Base-by-base conservation (phyloP, 2,797 vertebrate genomes). In the Caiman crocodilus region DNA sequence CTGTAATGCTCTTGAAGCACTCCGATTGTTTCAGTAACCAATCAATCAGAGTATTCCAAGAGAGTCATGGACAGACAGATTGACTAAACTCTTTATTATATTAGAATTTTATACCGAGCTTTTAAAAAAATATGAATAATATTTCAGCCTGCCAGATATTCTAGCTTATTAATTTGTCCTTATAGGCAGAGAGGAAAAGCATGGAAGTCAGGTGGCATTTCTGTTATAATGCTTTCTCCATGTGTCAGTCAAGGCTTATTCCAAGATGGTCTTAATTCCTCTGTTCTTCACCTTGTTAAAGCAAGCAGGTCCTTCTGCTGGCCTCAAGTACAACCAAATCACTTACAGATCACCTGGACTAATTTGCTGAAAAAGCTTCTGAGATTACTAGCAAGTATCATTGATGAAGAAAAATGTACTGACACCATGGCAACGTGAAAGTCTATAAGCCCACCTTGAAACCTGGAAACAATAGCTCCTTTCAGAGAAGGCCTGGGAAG, bases 391-490 rank as follows among this genome's bases (percentile, higher is more conserved):
- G 93, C 86, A 96, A 97, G 96, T 93, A 96, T 95, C 90, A 90
- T 50, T 93, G 94, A 90, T 90, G 94, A 97, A 96, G 90, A 85
- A 97, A 97, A 97, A 96, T 92, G 96, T 1, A 8, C 87, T 76
- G 94, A 91, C 87, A 95, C 97, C 96, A 97, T 97, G 94, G 97
- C 76, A 97, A 98, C 97, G 13, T 90, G 94, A 94, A 97, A 97
- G 94, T 94, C 90, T 95, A 96, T 76, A 88, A 97, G 87, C 92
- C 96, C 97, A 98, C 97, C 97, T 97, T 97, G 94, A 97, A 97
- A 94, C 82, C 63, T 80, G 74, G 65, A 50, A 97, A 98, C 96
- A 98, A 97, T 94, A 87, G 84, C 61, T 58, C 94, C 95, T 97
- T 98, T 98, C 95, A 98, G 89, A 94, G n/a, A 92, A 13, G 89